Evolutionary conservation across 1,140 invertebrate genomes (phyloP).

Genomic region (Drosophila orena): DNA sequence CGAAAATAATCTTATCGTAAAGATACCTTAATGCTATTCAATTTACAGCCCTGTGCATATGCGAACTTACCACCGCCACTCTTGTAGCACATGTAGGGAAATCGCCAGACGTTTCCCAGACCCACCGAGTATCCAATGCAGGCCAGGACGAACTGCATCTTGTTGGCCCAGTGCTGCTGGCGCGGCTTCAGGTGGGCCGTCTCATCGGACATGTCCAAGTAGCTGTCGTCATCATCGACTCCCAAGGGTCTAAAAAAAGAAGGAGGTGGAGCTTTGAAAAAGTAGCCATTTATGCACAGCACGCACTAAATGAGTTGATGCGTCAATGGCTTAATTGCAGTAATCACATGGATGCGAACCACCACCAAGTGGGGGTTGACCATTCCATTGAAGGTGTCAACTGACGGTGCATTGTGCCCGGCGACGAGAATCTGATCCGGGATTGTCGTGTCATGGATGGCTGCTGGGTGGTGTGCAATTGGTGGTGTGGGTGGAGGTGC

Average conservation of each 20-base stretch:
- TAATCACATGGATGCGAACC: slow-evolving; percentile 60
- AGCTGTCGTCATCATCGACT: slow-evolving; percentile 89
- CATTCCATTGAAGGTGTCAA: slow-evolving; percentile 50
- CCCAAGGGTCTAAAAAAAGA: slow-evolving; percentile 87
- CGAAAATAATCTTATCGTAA: background rate
- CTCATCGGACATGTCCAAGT: slow-evolving; percentile 88
- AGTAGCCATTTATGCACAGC: slow-evolving; percentile 1
- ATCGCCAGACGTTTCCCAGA: slow-evolving; percentile 96
- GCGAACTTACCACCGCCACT: slow-evolving; percentile 90
- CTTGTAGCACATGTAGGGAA: slow-evolving; percentile 93
- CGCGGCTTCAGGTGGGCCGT: slow-evolving; percentile 89
- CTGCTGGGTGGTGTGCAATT: slow-evolving; percentile 9
- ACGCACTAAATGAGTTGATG: slow-evolving; percentile 47
- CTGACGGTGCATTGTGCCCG: slow-evolving; percentile 60
- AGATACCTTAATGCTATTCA: background rate
- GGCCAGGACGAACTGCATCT: slow-evolving; percentile 95
- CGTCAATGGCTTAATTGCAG: slow-evolving; percentile 72
- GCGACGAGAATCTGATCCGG: slow-evolving; percentile 14
- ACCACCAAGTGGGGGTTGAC: slow-evolving; percentile 52
- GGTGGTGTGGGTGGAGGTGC: slow-evolving; percentile 33
- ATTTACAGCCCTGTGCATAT: background rate
- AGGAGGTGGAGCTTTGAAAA: slow-evolving; percentile 27
- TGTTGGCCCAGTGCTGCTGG: slow-evolving; percentile 94
- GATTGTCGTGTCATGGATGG: slow-evolving; percentile 31
- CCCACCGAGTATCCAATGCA: slow-evolving; percentile 97